These are phyloP conservation scores for Microtus richardsoni DNA, from an alignment of 2,113 vertebrate species.

Conservation along the genomic window DNA sequence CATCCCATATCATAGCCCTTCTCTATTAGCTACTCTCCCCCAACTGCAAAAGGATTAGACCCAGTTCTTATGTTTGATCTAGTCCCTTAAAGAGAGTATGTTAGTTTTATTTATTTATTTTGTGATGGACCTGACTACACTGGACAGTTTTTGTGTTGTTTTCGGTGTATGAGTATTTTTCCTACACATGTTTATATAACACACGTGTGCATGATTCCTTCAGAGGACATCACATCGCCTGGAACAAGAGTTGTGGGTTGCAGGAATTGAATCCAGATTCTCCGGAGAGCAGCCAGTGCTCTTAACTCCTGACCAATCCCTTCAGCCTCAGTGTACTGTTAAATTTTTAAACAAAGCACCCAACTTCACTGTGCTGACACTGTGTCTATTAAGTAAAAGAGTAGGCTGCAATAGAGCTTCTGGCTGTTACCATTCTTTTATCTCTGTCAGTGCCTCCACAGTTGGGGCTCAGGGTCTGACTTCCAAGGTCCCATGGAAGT, in stretches of 20 bases:
- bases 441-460: background rate
- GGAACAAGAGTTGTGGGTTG: background rate
- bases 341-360: background rate
- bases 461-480: background rate
- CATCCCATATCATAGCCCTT: background rate
- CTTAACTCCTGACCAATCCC: background rate
- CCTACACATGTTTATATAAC: background rate
- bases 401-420: background rate
- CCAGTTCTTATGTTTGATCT: background rate
- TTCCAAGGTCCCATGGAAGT: background rate
- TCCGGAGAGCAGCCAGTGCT: background rate
- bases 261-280: background rate
- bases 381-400: background rate
- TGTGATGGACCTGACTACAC: background rate
- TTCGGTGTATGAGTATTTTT: background rate
- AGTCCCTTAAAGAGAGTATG: slow-evolving; percentile 1
- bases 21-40: background rate
- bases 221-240: background rate
- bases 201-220: background rate
- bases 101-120: slow-evolving; percentile 8
- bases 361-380: background rate
- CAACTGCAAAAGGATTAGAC: background rate
- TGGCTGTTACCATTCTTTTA: background rate
- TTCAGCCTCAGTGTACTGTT: background rate
- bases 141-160: background rate